Percentiles rank a stretch among this genome's conserved stretches.
These are phyloP conservation scores for Leucoptera coffeella DNA, from an alignment of 2,888 invertebrate genomes.

Conservation along the genomic window DNA sequence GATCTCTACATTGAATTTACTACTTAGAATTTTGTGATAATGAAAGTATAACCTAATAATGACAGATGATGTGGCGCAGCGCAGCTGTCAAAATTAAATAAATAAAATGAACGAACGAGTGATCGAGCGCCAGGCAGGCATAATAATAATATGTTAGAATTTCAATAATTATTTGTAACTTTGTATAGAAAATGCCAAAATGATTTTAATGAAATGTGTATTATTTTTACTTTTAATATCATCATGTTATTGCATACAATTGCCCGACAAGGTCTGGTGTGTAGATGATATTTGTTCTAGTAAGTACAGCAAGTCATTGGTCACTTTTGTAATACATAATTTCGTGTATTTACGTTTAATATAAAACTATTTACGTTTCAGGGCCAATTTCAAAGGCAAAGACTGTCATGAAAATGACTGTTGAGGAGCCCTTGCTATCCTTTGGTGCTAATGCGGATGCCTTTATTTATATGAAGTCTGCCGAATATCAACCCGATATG, in stretches of 20 bases:
- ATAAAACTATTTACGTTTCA: slow-evolving; percentile 18
- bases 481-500: slow-evolving; percentile 51
- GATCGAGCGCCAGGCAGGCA: no score
- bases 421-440: slow-evolving; percentile 51
- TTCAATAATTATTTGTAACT: slow-evolving; percentile 14
- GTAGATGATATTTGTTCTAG: slow-evolving; percentile 65
- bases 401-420: slow-evolving; percentile 51
- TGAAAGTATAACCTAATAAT: no score
- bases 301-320: slow-evolving; percentile 17
- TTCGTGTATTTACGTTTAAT: slow-evolving; percentile 1
- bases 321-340: not conserved
- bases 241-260: slow-evolving; percentile 28
- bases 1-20: no score
- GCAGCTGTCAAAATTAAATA: no score
- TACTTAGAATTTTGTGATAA: no score
- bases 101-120: not conserved
- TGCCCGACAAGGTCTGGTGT: slow-evolving; percentile 66
- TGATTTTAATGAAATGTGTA: slow-evolving; percentile 31
- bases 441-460: slow-evolving; percentile 54
- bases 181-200: slow-evolving; percentile 30
- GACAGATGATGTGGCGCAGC: slow-evolving; percentile 55
- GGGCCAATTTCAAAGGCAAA: slow-evolving; percentile 58
- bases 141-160: no score
- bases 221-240: slow-evolving; percentile 29
- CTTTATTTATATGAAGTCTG: slow-evolving; percentile 64